Conservation (phyloP, 2,888 invertebrate genomes). For the Diaprepes abbreviatus region DNA sequence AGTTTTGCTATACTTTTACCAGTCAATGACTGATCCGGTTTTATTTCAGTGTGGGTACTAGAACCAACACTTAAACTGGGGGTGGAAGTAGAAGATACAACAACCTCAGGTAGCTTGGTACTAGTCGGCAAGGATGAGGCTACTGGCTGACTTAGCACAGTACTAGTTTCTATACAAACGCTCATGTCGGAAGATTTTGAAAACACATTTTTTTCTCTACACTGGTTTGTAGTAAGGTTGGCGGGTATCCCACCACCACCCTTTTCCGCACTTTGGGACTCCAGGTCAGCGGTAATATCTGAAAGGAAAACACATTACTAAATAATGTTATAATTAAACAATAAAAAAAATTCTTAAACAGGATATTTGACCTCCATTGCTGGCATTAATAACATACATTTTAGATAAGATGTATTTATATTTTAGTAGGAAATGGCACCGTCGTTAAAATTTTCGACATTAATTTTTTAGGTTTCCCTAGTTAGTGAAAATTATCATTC, state of each 20-base stretch:
- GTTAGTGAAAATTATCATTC: too few species aligned
- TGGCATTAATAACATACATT: too few species aligned
- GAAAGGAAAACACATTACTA: too few species aligned
- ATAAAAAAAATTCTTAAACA: too few species aligned
- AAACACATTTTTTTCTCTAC: slow-evolving; percentile 54
- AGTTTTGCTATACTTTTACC: slow-evolving; percentile 58
- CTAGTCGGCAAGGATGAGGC: slow-evolving; percentile 34
- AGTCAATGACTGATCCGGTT: slow-evolving; percentile 29
- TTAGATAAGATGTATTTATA: too few species aligned
- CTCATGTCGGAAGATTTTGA: slow-evolving; percentile 61
- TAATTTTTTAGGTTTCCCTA: too few species aligned
- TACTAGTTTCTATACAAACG: slow-evolving; percentile 63
- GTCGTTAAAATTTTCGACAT: too few species aligned
- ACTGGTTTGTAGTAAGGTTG: slow-evolving; percentile 26
- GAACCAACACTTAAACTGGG: slow-evolving; percentile 25
- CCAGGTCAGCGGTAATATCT: slow-evolving; percentile 61
- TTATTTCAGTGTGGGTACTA: slow-evolving; percentile 8
- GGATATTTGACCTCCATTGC: too few species aligned
- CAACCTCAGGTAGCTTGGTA: slow-evolving; percentile 43
- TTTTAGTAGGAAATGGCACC: too few species aligned
- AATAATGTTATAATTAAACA: too few species aligned
- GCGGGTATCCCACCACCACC: slow-evolving; percentile 62
- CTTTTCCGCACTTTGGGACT: slow-evolving; percentile 57
- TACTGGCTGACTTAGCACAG: slow-evolving; percentile 58
- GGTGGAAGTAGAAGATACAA: slow-evolving; percentile 12